Evolutionary conservation across 2,797 vertebrate species (phyloP).

Genomic region (Poeciliopsis paucimaculata): DNA sequence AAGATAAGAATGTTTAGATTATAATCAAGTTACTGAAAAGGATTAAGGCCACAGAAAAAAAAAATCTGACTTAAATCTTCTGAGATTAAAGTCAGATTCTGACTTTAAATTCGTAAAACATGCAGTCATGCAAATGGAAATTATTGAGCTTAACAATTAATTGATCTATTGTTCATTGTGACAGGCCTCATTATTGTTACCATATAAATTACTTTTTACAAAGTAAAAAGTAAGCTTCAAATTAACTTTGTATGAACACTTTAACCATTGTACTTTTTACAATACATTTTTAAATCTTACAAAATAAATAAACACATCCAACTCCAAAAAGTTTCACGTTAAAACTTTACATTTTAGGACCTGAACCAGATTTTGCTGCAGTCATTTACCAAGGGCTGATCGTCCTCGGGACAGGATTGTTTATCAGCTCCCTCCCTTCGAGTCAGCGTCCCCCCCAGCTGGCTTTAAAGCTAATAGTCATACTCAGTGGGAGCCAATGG

Average conservation of each 20-base stretch:
- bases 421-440: constrained; percentile 55
- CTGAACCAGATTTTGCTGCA: constrained; percentile 28
- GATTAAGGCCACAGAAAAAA: neutral
- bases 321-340: neutral
- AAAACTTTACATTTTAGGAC: neutral
- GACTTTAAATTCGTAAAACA: too few relatives aligned
- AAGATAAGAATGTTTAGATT: neutral
- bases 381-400: constrained; percentile 54
- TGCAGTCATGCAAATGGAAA: too few relatives aligned
- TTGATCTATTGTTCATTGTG: too few relatives aligned
- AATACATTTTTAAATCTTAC: neutral
- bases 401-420: constrained; percentile 74
- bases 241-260: neutral
- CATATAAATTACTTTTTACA: too few relatives aligned
- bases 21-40: too few relatives aligned
- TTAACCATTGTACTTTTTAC: neutral
- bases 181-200: too few relatives aligned
- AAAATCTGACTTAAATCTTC: neutral
- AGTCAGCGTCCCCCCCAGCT: constrained; percentile 62
- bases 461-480: constrained; percentile 72
- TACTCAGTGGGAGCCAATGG: constrained; percentile 75
- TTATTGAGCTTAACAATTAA: too few relatives aligned
- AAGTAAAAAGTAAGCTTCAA: too few relatives aligned
- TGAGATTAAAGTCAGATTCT: too few relatives aligned
- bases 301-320: neutral